A percentile compares a stretch with the other conserved stretches of the same genome.
Conservation (phyloP, 35 echinoderm and acorn worm species). For the Holothuria glaberrima region DNA sequence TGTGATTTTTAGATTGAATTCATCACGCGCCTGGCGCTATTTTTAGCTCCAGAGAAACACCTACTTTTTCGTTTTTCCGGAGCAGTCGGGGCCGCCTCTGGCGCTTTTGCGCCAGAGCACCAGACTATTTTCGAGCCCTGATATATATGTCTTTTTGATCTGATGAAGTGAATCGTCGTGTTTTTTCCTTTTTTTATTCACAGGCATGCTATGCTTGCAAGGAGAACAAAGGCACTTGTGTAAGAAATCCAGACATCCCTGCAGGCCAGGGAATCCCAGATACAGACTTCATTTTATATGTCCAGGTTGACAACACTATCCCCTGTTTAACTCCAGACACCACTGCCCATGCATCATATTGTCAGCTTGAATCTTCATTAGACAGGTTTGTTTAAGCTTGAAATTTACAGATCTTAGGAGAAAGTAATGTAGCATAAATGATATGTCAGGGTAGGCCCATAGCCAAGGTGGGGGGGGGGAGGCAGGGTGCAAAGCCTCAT, state of each 20-base stretch:
- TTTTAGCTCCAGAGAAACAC: too few species aligned
- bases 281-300: conserved; percentile 89
- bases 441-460: too few species aligned
- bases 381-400: conserved; percentile 65
- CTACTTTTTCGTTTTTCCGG: too few species aligned
- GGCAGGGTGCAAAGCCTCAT: too few species aligned
- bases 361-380: conserved; percentile 76
- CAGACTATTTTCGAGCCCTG: too few species aligned
- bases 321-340: conserved; percentile 72
- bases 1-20: too few species aligned
- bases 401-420: not conserved
- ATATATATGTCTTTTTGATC: too few species aligned
- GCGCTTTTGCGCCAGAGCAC: too few species aligned
- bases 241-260: conserved; percentile 3
- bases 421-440: too few species aligned
- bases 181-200: conserved; percentile 7
- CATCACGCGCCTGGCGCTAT: too few species aligned
- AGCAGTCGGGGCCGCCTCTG: too few species aligned
- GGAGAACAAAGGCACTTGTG: conserved; percentile 22
- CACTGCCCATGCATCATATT: conserved; percentile 86
- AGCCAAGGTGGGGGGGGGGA: too few species aligned
- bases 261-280: conserved; percentile 68
- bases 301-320: conserved; percentile 58
- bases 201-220: conserved; percentile 85
- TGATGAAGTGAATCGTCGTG: not conserved